Evolutionary conservation across 2,797 vertebrate species (phyloP).

Genomic region (Jordanella pulchra): DNA sequence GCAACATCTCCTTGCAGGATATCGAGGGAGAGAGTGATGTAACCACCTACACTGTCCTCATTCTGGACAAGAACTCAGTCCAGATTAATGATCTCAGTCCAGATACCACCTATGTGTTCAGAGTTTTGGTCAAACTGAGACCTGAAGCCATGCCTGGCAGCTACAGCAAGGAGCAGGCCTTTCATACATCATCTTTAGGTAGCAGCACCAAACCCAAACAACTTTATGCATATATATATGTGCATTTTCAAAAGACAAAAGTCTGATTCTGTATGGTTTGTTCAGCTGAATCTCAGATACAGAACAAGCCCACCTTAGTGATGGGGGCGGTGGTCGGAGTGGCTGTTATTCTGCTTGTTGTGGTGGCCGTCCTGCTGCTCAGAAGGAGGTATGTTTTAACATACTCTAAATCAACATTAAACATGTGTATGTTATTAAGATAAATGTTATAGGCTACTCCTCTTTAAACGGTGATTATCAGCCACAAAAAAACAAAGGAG

Average conservation of each 20-base stretch:
- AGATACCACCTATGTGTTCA: slow-evolving; percentile 87
- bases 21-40: slow-evolving; percentile 79
- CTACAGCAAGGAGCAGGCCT: slow-evolving; percentile 88
- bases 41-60: slow-evolving; percentile 91
- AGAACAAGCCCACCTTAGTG: slow-evolving; percentile 80
- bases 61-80: slow-evolving; percentile 86
- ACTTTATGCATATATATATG: background rate
- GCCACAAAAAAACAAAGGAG: slow-evolving; percentile 44
- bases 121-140: slow-evolving; percentile 85
- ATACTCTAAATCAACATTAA: slow-evolving; percentile 18
- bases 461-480: slow-evolving; percentile 57
- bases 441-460: slow-evolving; percentile 50
- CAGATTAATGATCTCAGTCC: slow-evolving; percentile 86
- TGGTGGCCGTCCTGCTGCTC: slow-evolving; percentile 79
- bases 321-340: slow-evolving; percentile 76
- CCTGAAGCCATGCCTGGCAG: slow-evolving; percentile 84
- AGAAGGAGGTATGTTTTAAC: slow-evolving; percentile 79
- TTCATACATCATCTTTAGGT: slow-evolving; percentile 84
- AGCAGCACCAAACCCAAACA: slow-evolving; percentile 18
- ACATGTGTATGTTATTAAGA: slow-evolving; percentile 48
- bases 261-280: slow-evolving; percentile 19
- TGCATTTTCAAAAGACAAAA: slow-evolving; percentile 12
- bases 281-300: slow-evolving; percentile 75
- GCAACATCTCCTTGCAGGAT: slow-evolving; percentile 57
- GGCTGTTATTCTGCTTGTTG: slow-evolving; percentile 76